Conservation (phyloP, 1,140 invertebrate genomes). For the Drosophila sulfurigaster region DNA sequence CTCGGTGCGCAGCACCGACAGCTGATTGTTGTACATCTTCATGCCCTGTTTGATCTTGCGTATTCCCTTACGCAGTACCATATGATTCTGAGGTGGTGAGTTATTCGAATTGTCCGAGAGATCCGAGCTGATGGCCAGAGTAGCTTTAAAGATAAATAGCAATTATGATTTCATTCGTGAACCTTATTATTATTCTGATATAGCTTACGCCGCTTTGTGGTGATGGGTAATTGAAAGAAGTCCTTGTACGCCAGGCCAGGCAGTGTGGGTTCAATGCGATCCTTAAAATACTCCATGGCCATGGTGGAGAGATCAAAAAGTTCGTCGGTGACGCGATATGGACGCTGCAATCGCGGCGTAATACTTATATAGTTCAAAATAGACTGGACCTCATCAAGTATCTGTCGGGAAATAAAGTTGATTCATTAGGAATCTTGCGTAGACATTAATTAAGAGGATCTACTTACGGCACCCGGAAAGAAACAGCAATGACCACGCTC, state of each 20-base stretch:
- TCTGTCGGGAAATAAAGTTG: conserved; percentile 75
- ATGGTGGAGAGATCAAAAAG: conserved; percentile 96
- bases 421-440: neutral
- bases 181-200: neutral
- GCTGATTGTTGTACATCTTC: conserved; percentile 93
- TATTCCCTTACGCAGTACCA: conserved; percentile 93
- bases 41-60: conserved; percentile 94
- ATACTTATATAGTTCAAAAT: conserved; percentile 93
- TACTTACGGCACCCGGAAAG: conserved; percentile 93
- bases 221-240: conserved; percentile 86
- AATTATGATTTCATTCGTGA: neutral
- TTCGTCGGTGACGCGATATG: conserved; percentile 95
- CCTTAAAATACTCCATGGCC: conserved; percentile 97
- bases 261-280: conserved; percentile 93
- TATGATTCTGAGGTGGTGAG: conserved; percentile 91
- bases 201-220: conserved; percentile 75
- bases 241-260: conserved; percentile 94
- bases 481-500: conserved; percentile 95
- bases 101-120: conserved; percentile 86
- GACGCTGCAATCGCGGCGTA: conserved; percentile 91
- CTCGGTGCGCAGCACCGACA: conserved; percentile 91
- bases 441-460: neutral
- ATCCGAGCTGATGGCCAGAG: conserved; percentile 71
- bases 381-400: conserved; percentile 90
- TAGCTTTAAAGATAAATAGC: conserved; percentile 37